A percentile compares a stretch with the other conserved stretches of the same genome.
phyloP scores from a whole-genome alignment of 2,888 invertebrate genomes.

The Agrochola macilenta region DNA sequence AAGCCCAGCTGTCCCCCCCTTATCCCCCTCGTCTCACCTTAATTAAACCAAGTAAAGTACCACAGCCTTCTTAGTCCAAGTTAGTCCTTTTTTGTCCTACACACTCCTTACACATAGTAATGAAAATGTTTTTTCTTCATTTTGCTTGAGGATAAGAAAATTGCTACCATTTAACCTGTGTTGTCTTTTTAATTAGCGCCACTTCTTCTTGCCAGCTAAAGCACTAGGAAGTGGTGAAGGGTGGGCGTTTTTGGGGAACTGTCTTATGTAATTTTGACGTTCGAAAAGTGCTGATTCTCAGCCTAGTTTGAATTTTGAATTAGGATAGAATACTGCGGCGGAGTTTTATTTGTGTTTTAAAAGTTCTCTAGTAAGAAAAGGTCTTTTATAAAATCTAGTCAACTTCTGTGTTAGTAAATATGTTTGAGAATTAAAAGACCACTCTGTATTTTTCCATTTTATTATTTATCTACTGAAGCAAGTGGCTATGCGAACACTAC shows the following conservation, averaged over 20 bases:
- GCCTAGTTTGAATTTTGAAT: no score
- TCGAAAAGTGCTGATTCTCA: no score
- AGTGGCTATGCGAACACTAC: neutral
- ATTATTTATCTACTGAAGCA: neutral
- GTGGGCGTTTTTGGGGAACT: no score
- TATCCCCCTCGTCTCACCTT: conserved; percentile 71
- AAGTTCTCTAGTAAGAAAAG: neutral
- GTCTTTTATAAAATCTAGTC: neutral
- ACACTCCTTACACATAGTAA: conserved; percentile 50
- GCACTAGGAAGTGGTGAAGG: no score
- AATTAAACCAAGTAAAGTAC: conserved; percentile 72
- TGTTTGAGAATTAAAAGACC: neutral
- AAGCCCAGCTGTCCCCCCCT: conserved; percentile 62
- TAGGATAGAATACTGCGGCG: conserved; percentile 9
- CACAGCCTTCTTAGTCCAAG: conserved; percentile 53
- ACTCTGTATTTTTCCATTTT: neutral
- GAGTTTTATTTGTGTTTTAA: neutral
- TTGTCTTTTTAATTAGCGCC: conserved; percentile 47
- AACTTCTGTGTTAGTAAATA: neutral
- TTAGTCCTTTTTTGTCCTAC: conserved; percentile 51
- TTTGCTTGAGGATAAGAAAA: conserved; percentile 45
- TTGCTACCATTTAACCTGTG: conserved; percentile 39
- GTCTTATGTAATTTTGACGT: no score
- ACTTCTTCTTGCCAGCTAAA: no score
- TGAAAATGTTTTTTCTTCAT: conserved; percentile 62